Evolutionary conservation across 2,888 invertebrate genomes (phyloP).

Genomic region (Trissolcus japonicus): DNA sequence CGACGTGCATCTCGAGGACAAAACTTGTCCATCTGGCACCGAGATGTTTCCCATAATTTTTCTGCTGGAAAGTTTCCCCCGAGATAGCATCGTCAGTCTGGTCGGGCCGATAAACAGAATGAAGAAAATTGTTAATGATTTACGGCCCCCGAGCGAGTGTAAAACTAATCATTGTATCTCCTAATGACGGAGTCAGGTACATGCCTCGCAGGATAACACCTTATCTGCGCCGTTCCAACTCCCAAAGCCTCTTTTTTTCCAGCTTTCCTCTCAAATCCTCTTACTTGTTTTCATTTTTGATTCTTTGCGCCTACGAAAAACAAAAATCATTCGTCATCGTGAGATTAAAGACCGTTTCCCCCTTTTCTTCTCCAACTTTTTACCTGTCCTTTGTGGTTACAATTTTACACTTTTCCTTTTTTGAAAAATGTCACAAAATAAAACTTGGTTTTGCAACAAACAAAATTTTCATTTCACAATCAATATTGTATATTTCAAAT

Average conservation of each 20-base stretch:
- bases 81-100: background rate
- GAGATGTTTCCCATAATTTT: background rate
- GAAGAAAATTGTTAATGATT: constrained; percentile 22
- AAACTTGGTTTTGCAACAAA: too few relatives aligned
- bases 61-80: background rate
- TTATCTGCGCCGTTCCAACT: constrained; percentile 27
- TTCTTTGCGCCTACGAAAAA: background rate
- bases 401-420: background rate
- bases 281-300: constrained; percentile 17
- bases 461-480: too few relatives aligned
- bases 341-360: too few relatives aligned
- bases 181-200: constrained; percentile 44
- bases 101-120: constrained; percentile 12
- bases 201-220: constrained; percentile 31
- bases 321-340: background rate
- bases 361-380: too few relatives aligned
- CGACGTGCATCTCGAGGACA: too few relatives aligned
- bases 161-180: constrained; percentile 37
- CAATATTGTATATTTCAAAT: too few relatives aligned
- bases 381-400: background rate
- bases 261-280: constrained; percentile 23
- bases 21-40: background rate
- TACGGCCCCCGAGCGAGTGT: constrained; percentile 12
- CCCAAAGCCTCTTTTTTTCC: constrained; percentile 10
- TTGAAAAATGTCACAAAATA: too few relatives aligned